These are phyloP conservation scores for Sceloporus undulatus DNA, from an alignment of 2,113 vertebrate genomes.

Conservation along the genomic window DNA sequence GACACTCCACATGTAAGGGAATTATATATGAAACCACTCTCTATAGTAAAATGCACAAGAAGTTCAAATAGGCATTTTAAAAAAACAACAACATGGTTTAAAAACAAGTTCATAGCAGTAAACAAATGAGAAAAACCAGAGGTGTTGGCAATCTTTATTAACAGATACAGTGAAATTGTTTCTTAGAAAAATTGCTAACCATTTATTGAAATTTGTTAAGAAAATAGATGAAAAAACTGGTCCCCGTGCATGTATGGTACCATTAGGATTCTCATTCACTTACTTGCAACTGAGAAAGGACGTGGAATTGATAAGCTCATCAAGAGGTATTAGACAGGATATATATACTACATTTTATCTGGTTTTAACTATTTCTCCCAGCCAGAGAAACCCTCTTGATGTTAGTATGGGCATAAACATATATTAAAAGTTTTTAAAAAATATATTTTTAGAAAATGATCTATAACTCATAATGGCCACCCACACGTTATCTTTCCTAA, in stretches of 20 bases:
- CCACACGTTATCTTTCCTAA: background rate
- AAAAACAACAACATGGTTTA: slow-evolving; percentile 54
- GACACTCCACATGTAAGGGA: slow-evolving; percentile 33
- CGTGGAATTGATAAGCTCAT: no score
- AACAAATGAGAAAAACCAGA: background rate
- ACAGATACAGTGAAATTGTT: slow-evolving; percentile 31
- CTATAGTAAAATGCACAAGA: slow-evolving; percentile 40
- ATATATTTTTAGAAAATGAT: background rate
- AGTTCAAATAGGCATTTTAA: slow-evolving; percentile 62
- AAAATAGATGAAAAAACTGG: background rate
- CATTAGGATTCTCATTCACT: slow-evolving; percentile 10
- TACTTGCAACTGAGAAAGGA: background rate
- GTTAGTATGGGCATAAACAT: background rate
- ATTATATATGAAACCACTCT: slow-evolving; percentile 1
- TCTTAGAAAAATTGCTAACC: slow-evolving; percentile 11
- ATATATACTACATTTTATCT: background rate
- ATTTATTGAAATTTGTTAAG: background rate
- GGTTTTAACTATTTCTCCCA: background rate
- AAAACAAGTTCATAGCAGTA: no score
- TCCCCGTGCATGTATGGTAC: slow-evolving; percentile 41
- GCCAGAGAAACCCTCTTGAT: background rate
- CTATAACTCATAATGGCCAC: background rate
- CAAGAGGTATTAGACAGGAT: no score
- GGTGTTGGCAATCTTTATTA: slow-evolving; percentile 39
- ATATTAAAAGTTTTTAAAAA: background rate